A percentile compares a stretch with the other conserved stretches of the same genome.
Evolutionary conservation across 2,797 vertebrate species (phyloP).

Genomic region (Anguilla pacifica): DNA sequence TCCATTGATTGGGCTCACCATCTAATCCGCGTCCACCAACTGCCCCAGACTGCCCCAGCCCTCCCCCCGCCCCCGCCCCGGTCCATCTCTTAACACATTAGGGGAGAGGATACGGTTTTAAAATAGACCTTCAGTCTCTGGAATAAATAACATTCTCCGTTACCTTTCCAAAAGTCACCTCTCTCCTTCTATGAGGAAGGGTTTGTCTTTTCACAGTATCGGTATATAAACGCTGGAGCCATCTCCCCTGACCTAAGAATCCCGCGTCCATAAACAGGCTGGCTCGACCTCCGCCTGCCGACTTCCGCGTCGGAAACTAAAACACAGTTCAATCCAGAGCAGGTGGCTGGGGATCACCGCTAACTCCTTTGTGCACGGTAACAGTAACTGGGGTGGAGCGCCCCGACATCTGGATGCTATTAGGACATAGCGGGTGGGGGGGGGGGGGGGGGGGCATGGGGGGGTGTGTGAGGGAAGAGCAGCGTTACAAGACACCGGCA

Average conservation of each 20-base stretch:
- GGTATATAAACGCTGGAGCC: background rate
- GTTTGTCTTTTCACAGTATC: background rate
- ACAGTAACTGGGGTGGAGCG: constrained; percentile 31
- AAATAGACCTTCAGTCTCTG: background rate
- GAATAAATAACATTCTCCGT: constrained; percentile 20
- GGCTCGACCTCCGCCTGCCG: constrained; percentile 51
- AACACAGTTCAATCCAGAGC: constrained; percentile 60
- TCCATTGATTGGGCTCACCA: background rate
- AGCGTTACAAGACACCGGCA: constrained; percentile 12
- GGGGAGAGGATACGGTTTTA: background rate
- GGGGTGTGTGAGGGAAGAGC: constrained; percentile 30
- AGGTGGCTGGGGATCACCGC: constrained; percentile 53
- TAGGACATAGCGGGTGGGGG: constrained; percentile 37
- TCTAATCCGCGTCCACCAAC: background rate
- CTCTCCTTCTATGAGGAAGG: background rate
- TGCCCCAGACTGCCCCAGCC: background rate
- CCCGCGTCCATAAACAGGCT: constrained; percentile 38
- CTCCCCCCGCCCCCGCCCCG: too few relatives aligned
- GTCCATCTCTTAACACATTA: background rate
- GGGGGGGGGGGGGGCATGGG: background rate
- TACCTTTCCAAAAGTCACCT: background rate
- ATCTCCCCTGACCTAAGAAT: background rate
- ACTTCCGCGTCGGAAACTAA: constrained; percentile 65
- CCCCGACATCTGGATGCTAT: constrained; percentile 60
- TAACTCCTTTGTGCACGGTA: constrained; percentile 23